Percentiles rank a stretch among this genome's conserved stretches.
Conservation (phyloP, 2,113 vertebrate genomes). For the Phalacrocorax carbo region DNA sequence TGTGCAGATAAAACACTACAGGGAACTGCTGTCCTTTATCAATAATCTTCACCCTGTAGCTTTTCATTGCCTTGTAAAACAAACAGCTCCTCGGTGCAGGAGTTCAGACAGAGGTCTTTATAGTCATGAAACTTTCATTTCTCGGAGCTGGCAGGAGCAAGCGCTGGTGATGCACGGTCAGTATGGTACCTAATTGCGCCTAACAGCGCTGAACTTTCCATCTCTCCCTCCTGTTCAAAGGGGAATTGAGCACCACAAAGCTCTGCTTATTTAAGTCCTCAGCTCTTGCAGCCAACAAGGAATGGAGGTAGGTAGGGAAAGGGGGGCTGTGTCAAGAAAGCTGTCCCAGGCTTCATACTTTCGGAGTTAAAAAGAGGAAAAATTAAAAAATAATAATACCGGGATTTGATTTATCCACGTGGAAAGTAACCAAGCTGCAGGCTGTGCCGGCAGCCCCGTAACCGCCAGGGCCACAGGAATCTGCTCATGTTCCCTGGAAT, state of each 20-base stretch:
- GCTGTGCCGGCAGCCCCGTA: not conserved
- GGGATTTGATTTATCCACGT: not conserved
- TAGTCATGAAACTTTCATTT: not conserved
- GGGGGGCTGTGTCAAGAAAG: not conserved
- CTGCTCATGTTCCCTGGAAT: not conserved
- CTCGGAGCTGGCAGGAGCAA: not conserved
- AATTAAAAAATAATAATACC: not conserved
- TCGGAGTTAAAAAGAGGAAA: not conserved
- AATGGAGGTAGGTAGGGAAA: not conserved
- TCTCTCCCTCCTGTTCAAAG: not conserved
- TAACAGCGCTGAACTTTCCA: not conserved
- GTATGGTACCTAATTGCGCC: not conserved
- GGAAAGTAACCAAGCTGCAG: not conserved
- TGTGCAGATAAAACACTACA: rapidly evolving
- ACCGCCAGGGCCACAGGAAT: not conserved
- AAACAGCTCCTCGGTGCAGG: not conserved
- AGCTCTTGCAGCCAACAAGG: not conserved
- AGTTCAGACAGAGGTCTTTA: not conserved
- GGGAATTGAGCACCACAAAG: not conserved
- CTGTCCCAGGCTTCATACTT: not conserved
- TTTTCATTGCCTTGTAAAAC: not conserved
- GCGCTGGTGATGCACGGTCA: not conserved
- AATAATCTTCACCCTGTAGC: not conserved
- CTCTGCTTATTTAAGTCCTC: not conserved
- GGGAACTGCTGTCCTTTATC: not conserved